These are phyloP conservation scores for Myotis yumanensis DNA, from an alignment of 2,113 vertebrate species.

Conservation along the genomic window DNA sequence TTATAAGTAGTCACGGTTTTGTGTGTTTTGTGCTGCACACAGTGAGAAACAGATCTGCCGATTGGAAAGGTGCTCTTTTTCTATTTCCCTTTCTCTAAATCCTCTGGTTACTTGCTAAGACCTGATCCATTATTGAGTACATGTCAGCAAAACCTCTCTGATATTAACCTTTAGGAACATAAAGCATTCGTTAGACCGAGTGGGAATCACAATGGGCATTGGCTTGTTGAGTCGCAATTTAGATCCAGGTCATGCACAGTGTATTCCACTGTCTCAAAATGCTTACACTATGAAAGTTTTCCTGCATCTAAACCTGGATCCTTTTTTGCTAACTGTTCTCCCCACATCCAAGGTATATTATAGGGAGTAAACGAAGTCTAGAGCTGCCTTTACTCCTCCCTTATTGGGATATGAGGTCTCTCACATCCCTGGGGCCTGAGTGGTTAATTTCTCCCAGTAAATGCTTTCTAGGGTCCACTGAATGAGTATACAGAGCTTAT, in stretches of 20 bases:
- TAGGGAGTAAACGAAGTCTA: background rate
- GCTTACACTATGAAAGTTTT: background rate
- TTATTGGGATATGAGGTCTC: background rate
- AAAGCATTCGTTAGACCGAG: background rate
- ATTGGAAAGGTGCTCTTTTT: conserved; percentile 44
- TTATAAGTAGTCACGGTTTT: conserved; percentile 29
- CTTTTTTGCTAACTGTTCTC: background rate
- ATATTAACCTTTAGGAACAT: background rate
- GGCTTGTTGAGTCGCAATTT: background rate
- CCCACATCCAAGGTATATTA: too few species aligned
- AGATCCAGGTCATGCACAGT: background rate
- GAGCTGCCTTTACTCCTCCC: background rate
- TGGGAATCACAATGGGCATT: background rate
- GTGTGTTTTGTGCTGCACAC: conserved; percentile 52
- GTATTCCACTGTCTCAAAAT: background rate
- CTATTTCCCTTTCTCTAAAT: conserved; percentile 46
- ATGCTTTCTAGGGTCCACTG: background rate
- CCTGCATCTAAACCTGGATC: background rate
- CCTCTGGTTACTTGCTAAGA: conserved; percentile 1
- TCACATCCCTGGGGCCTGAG: background rate
- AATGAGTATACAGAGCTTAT: background rate
- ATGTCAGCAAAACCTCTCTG: conserved; percentile 46
- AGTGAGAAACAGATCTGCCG: conserved; percentile 36
- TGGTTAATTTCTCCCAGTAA: background rate
- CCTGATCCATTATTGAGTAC: conserved; percentile 11